Evolutionary conservation across 2,888 invertebrate species (phyloP), one percentile per base, ranked within the genome.

Genomic region (Mantis religiosa): DNA sequence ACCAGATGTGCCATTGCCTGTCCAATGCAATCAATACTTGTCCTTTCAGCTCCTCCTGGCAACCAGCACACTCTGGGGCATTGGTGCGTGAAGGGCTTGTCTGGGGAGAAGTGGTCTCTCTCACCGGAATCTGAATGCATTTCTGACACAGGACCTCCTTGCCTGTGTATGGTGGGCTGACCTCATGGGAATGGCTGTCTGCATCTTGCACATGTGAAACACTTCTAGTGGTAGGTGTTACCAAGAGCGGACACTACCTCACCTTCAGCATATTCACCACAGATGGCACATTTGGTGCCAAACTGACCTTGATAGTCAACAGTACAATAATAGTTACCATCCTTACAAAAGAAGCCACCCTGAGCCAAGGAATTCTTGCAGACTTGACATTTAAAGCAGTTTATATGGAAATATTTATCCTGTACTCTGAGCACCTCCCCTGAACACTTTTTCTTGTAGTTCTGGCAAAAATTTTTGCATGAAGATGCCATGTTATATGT

Each of bases 391-490:
- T 98, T 98, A 95, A 99, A 99, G 95, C 99, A 99, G 91, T 96
- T 96, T 92, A 98, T 98, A 95, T 99, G 99, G 95, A 99, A 99
- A 95, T 98, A 98, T 94, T 98, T 98, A 94, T 99, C 99, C 92
- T 98, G 98, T 90, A 99, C 98, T 92, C 98, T 96, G 92, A 99
- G 95, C 92, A 98, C 98, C 94, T 99, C 98, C 91, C 99, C 99
- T 91, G 98, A 97, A 95, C 99, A 99, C 94, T 99, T 99, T 94
- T 99, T 99, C 94, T 97, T 97, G 95, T 99, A 99, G 92, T 97
- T 96, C 93, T 97, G 97, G 94, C 99, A 99, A 93, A 97, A 96
- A 92, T 98, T 97, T 95, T 97, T 98, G 92, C 12, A 41, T 41
- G 41, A 41, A 41, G 1, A 41, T 41, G 12, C 12, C 6, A 41